Evolutionary conservation across 2,888 invertebrate species (phyloP).

Genomic region (Drosophila eohydei): DNA sequence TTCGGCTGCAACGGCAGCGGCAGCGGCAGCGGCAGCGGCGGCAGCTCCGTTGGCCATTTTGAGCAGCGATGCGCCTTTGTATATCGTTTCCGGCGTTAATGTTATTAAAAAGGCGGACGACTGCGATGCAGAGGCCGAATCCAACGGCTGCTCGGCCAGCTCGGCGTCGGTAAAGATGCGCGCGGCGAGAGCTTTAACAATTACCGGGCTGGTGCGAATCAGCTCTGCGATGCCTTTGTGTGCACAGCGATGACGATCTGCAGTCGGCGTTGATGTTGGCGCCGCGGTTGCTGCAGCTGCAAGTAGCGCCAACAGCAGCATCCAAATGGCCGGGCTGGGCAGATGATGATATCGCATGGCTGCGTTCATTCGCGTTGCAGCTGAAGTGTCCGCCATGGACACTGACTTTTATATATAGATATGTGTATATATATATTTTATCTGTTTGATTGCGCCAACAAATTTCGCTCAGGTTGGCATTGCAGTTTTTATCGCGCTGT

Average conservation of each 20-base stretch:
- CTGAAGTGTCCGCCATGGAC: constrained; percentile 55
- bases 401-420: constrained; percentile 20
- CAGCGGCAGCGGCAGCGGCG: constrained; percentile 32
- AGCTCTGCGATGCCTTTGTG: constrained; percentile 83
- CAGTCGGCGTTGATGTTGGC: constrained; percentile 41
- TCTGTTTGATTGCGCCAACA: constrained; percentile 63
- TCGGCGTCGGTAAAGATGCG: constrained; percentile 83
- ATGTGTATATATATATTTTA: constrained; percentile 40
- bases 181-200: constrained; percentile 84
- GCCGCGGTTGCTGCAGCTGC: constrained; percentile 43
- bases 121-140: constrained; percentile 31
- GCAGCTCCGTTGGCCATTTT: constrained; percentile 78
- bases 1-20: constrained; percentile 17
- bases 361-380: constrained; percentile 47
- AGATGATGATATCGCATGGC: constrained; percentile 37
- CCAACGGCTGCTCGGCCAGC: constrained; percentile 30
- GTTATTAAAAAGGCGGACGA: constrained; percentile 83
- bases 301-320: constrained; percentile 60
- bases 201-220: constrained; percentile 84
- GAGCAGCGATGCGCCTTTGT: constrained; percentile 84
- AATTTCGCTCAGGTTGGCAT: constrained; percentile 70
- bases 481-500: constrained; percentile 64
- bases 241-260: constrained; percentile 73
- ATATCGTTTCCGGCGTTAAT: constrained; percentile 85
- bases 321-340: constrained; percentile 26